A percentile compares a stretch with the other conserved stretches of the same genome.
Conservation (phyloP, 2,113 vertebrate species). For the Salvelinus namaycush region DNA sequence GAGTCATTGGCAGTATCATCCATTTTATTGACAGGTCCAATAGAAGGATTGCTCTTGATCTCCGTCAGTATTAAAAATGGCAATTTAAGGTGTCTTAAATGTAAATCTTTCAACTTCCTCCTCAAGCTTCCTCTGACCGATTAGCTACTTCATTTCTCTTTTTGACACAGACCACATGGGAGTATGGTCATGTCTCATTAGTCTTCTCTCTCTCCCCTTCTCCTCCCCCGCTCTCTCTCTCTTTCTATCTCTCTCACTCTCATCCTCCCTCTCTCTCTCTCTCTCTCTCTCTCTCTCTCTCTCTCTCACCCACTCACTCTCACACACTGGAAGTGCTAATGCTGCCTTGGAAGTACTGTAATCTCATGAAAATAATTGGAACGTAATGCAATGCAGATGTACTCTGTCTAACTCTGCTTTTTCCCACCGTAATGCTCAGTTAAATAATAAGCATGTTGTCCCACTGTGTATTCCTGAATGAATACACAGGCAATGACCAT, state of each 20-base stretch:
- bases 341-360: too few relatives aligned
- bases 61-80: constrained; percentile 72
- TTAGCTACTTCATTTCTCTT: constrained; percentile 71
- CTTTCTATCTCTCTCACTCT: neutral
- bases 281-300: too few relatives aligned
- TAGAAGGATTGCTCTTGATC: constrained; percentile 60
- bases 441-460: too few relatives aligned
- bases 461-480: too few relatives aligned
- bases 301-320: too few relatives aligned
- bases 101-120: constrained; percentile 62
- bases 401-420: too few relatives aligned
- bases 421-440: too few relatives aligned
- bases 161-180: constrained; percentile 65
- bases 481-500: too few relatives aligned
- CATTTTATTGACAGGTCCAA: constrained; percentile 66
- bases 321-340: too few relatives aligned
- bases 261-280: too few relatives aligned
- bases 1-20: constrained; percentile 57
- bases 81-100: constrained; percentile 73
- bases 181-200: constrained; percentile 57
- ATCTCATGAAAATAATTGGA: too few relatives aligned
- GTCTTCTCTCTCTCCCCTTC: constrained; percentile 21
- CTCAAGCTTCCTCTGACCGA: constrained; percentile 64
- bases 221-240: neutral
- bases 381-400: too few relatives aligned